A percentile compares a stretch with the other conserved stretches of the same genome.
These are phyloP conservation scores for Halcyon malimbica DNA, from an alignment of 2,113 vertebrate genomes.

Conservation along the genomic window DNA sequence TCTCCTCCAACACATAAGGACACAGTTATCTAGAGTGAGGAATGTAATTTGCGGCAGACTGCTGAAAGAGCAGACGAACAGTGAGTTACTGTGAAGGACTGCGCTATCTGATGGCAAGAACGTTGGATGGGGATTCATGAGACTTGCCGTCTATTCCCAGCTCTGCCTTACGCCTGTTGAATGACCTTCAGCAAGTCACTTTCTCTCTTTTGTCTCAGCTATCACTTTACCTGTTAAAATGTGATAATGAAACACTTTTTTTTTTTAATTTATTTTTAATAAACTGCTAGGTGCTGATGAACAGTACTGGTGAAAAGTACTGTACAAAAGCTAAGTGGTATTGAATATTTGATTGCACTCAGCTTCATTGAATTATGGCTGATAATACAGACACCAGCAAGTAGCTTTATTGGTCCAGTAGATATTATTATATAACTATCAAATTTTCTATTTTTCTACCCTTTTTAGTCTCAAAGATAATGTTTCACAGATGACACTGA, in stretches of 20 bases:
- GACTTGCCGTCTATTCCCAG: background rate
- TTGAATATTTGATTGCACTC: background rate
- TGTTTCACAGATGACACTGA: background rate
- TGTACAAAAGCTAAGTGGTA: background rate
- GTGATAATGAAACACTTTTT: constrained; percentile 54
- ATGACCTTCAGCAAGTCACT: constrained; percentile 45
- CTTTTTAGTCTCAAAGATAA: background rate
- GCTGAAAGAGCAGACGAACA: background rate
- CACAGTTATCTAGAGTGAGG: background rate
- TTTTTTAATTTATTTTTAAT: background rate
- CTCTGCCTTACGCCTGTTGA: constrained; percentile 2
- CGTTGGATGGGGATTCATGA: background rate
- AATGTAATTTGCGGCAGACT: constrained; percentile 18
- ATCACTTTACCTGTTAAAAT: constrained; percentile 40
- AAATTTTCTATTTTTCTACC: background rate
- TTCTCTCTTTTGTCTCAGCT: constrained; percentile 38
- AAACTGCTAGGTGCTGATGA: constrained; percentile 36
- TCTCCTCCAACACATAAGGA: background rate
- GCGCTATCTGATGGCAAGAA: background rate
- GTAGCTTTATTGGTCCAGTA: background rate
- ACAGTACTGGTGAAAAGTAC: background rate
- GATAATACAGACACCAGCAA: background rate
- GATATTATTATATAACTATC: background rate
- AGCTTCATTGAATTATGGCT: background rate
- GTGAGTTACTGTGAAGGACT: constrained; percentile 42